These are phyloP conservation scores for Mellilla xanthometata DNA, from an alignment of 2,888 invertebrate species.

Conservation along the genomic window DNA sequence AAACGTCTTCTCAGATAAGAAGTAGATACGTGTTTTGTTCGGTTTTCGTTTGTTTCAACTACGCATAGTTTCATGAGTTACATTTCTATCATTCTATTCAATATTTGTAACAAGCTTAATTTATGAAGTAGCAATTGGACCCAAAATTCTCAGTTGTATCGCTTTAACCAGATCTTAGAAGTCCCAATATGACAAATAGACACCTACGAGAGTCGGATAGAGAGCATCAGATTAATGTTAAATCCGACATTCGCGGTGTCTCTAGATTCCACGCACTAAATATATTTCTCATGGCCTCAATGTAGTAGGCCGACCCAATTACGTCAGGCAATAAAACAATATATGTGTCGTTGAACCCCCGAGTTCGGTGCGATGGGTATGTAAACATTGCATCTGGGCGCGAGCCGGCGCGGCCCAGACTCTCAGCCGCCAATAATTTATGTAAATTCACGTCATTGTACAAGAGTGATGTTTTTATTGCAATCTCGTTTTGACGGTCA, in stretches of 20 bases:
- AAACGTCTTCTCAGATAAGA: too few relatives aligned
- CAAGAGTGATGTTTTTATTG: conserved; percentile 76
- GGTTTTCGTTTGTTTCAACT: too few relatives aligned
- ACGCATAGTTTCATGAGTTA: too few relatives aligned
- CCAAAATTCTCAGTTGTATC: not conserved
- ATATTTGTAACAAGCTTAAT: too few relatives aligned
- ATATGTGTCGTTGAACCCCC: conserved; percentile 75
- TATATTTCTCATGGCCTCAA: conserved; percentile 62
- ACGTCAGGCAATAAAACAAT: conserved; percentile 75
- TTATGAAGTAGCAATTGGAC: too few relatives aligned
- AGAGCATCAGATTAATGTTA: conserved; percentile 37
- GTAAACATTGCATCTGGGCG: conserved; percentile 73
- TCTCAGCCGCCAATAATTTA: conserved; percentile 76
- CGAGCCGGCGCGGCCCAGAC: conserved; percentile 44
- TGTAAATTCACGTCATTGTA: conserved; percentile 79
- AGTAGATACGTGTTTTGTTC: too few relatives aligned
- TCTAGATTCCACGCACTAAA: conserved; percentile 47
- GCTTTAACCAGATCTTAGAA: conserved; percentile 1
- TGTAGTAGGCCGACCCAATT: conserved; percentile 73
- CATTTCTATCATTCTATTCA: too few relatives aligned
- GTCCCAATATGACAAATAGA: conserved; percentile 21
- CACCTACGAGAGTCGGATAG: conserved; percentile 34
- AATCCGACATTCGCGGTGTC: conserved; percentile 42
- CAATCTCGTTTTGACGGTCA: conserved; percentile 77
- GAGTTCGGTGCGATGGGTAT: conserved; percentile 53